phyloP scores from a whole-genome alignment of 2,888 invertebrate genomes.

The Anarsia innoxiella region DNA sequence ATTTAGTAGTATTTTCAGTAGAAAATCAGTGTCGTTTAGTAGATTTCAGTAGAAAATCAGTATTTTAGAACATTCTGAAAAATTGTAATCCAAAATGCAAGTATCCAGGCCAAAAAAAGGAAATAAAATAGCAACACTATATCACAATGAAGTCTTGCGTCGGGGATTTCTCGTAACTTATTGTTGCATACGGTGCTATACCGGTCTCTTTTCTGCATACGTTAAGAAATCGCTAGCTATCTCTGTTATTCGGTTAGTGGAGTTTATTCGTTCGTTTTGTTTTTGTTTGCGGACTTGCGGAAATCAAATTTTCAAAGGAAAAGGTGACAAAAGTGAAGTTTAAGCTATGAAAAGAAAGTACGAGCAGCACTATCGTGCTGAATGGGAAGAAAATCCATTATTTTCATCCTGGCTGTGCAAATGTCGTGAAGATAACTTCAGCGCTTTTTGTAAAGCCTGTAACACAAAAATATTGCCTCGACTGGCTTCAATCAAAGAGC shows the following conservation, averaged over 20 bases:
- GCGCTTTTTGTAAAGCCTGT: conserved; percentile 8
- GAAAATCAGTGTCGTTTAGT: conserved; percentile 1
- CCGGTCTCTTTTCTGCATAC: neutral
- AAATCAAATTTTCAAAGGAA: neutral
- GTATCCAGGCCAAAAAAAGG: neutral
- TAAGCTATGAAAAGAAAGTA: conserved; percentile 1
- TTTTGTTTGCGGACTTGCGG: neutral
- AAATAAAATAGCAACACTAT: neutral
- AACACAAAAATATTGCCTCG: conserved; percentile 4
- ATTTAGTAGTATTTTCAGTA: conserved; percentile 6
- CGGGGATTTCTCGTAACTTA: neutral
- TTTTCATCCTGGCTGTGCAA: too few species aligned
- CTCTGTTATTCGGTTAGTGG: neutral
- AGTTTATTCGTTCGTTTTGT: neutral
- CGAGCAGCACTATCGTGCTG: conserved; percentile 1
- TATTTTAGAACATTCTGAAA: neutral
- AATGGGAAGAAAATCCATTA: conserved; percentile 9
- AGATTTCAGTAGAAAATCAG: conserved; percentile 4
- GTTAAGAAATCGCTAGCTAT: neutral
- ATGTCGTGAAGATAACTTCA: conserved; percentile 1
- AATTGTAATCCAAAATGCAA: neutral
- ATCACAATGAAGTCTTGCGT: neutral
- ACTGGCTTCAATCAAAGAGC: conserved; percentile 5
- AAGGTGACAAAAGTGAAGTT: too few species aligned
- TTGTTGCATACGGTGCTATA: neutral